Percentiles rank a stretch among this genome's conserved stretches.
Evolutionary conservation across 2,888 invertebrate genomes (phyloP).

Genomic region (Pandemis cinnamomeana): DNA sequence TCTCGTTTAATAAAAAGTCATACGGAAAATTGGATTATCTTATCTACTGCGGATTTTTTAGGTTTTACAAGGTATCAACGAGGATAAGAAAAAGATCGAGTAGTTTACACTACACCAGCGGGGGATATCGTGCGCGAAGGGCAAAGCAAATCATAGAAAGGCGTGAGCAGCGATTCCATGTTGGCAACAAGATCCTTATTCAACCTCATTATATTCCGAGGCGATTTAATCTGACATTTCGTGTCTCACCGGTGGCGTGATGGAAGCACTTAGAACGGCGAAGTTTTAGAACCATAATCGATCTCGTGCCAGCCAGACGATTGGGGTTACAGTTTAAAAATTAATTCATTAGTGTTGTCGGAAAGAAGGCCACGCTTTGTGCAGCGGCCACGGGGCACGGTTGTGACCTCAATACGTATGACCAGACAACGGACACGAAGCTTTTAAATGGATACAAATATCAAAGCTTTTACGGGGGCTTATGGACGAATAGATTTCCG

Average conservation of each 20-base stretch:
- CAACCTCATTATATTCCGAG: conserved; percentile 18
- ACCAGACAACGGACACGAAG: conserved; percentile 8
- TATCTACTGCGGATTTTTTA: too few relatives aligned
- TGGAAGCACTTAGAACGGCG: conserved; percentile 53
- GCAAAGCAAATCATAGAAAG: conserved; percentile 11
- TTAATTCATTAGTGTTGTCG: conserved; percentile 31
- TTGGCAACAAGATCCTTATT: conserved; percentile 1
- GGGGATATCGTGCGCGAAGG: conserved; percentile 9
- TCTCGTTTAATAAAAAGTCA: too few relatives aligned
- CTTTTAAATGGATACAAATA: neutral
- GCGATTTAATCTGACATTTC: conserved; percentile 56
- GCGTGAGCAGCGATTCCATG: conserved; percentile 2
- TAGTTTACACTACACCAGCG: neutral
- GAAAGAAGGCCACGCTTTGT: conserved; percentile 27
- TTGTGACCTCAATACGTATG: conserved; percentile 8
- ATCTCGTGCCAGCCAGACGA: conserved; percentile 44
- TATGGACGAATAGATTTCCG: neutral
- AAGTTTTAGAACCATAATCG: conserved; percentile 53
- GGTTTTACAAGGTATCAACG: neutral
- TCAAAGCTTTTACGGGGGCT: neutral
- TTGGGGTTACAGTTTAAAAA: conserved; percentile 38
- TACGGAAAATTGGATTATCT: neutral
- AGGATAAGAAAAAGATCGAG: neutral
- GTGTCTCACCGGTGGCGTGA: conserved; percentile 59
- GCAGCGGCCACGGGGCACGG: conserved; percentile 12